Evolutionary conservation across 2,797 vertebrate genomes (phyloP).

Genomic region (Setipinna tenuifilis): DNA sequence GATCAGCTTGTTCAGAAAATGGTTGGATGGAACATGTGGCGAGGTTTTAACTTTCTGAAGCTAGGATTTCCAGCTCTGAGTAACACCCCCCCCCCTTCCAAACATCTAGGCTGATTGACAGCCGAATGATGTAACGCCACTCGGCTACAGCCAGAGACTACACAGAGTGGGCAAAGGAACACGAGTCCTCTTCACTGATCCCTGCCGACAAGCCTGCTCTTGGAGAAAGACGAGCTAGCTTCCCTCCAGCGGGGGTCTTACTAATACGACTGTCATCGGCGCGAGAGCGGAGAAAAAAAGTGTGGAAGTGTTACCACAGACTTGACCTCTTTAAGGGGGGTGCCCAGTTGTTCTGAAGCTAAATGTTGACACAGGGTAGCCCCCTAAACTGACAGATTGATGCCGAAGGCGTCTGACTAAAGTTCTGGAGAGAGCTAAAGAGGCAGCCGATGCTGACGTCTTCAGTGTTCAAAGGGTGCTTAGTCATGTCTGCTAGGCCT

Average conservation of each 20-base stretch:
- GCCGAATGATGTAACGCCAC: neutral
- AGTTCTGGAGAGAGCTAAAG: constrained; percentile 8
- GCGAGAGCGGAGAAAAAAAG: neutral
- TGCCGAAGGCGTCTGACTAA: constrained; percentile 1
- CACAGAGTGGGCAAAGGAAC: neutral
- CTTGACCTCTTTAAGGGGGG: constrained; percentile 28
- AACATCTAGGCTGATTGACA: neutral
- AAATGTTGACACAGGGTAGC: constrained; percentile 7
- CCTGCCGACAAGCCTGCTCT: neutral
- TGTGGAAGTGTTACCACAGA: constrained; percentile 20
- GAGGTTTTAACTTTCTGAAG: too few species aligned
- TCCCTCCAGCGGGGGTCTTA: neutral
- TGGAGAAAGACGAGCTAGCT: neutral
- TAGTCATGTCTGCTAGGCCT: constrained; percentile 4
- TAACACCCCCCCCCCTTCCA: neutral
- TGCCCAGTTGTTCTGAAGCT: neutral
- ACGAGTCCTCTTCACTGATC: neutral
- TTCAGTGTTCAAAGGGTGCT: constrained; percentile 24
- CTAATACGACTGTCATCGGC: neutral
- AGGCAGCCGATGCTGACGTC: constrained; percentile 29
- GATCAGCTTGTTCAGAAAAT: too few species aligned
- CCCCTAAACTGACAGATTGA: constrained; percentile 34
- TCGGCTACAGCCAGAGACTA: neutral
- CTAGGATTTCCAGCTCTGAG: neutral
- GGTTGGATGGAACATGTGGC: too few species aligned